A percentile compares a stretch with the other conserved stretches of the same genome.
Conservation (phyloP, 1,140 invertebrate species). For the Platyscapa corneri region DNA sequence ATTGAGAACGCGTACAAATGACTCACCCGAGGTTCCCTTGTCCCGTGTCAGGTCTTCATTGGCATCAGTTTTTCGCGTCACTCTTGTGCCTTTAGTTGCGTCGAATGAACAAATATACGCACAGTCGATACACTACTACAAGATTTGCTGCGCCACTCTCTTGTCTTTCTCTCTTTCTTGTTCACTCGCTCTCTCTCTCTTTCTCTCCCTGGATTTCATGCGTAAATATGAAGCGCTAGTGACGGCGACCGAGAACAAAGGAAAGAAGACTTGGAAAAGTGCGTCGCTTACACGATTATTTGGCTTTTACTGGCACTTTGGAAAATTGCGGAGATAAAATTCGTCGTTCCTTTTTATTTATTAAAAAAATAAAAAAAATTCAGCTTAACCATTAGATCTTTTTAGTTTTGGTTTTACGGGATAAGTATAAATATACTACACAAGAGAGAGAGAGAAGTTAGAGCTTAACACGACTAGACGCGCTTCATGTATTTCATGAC, state of each 20-base stretch:
- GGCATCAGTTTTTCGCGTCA: not conserved
- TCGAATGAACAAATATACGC: not conserved
- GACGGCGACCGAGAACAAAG: not conserved
- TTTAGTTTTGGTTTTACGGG: too few species aligned
- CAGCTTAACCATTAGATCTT: too few species aligned
- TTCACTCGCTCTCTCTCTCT: not conserved
- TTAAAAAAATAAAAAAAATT: too few species aligned
- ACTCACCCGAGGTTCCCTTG: not conserved
- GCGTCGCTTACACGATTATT: not conserved
- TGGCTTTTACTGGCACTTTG: not conserved
- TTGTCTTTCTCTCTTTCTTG: not conserved
- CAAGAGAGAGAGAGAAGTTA: not conserved
- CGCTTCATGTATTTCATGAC: not conserved
- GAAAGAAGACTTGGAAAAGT: not conserved
- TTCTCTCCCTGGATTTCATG: not conserved
- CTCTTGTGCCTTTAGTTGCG: not conserved
- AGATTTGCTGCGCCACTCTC: slow-evolving; percentile 14
- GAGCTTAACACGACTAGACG: not conserved
- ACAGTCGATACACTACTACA: not conserved
- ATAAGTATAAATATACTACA: not conserved
- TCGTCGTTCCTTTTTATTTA: not conserved
- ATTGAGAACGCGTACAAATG: not conserved
- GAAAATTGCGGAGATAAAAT: not conserved
- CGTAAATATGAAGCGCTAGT: not conserved
- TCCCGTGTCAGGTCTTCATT: not conserved